A percentile compares a stretch with the other conserved stretches of the same genome.
phyloP scores from a whole-genome alignment of 2,113 vertebrate species.

The Onychorhynchus coronatus region DNA sequence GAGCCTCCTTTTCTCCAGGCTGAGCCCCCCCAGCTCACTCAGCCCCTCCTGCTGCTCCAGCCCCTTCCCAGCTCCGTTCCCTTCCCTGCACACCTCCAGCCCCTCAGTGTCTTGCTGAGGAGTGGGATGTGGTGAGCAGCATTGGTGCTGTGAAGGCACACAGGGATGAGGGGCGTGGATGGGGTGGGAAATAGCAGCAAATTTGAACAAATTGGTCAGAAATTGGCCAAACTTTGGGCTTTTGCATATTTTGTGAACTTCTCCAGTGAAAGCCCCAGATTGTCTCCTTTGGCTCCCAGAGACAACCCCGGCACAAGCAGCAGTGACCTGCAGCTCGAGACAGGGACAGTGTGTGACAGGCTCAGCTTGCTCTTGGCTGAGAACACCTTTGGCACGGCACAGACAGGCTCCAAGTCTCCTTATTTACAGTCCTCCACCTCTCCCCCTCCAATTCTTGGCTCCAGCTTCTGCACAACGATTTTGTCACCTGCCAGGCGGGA shows the following conservation, averaged over 20 bases:
- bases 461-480: neutral
- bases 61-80: neutral
- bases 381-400: accelerated
- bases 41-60: accelerated
- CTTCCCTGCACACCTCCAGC: neutral
- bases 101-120: neutral
- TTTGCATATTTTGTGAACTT: neutral
- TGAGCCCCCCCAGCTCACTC: neutral
- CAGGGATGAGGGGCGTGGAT: accelerated
- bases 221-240: accelerated
- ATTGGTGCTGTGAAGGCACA: accelerated
- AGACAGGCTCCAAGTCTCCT: neutral
- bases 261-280: neutral
- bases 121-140: accelerated
- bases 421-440: constrained; percentile 19
- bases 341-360: neutral
- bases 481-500: neutral
- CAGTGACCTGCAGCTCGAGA: neutral
- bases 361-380: neutral
- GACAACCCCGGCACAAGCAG: neutral
- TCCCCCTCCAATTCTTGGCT: neutral
- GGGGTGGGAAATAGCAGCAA: accelerated
- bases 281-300: neutral
- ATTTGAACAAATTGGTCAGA: neutral
- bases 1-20: neutral